Base-by-base conservation (phyloP, 2,888 invertebrate genomes). In the Stenchaetothrips biformis region DNA sequence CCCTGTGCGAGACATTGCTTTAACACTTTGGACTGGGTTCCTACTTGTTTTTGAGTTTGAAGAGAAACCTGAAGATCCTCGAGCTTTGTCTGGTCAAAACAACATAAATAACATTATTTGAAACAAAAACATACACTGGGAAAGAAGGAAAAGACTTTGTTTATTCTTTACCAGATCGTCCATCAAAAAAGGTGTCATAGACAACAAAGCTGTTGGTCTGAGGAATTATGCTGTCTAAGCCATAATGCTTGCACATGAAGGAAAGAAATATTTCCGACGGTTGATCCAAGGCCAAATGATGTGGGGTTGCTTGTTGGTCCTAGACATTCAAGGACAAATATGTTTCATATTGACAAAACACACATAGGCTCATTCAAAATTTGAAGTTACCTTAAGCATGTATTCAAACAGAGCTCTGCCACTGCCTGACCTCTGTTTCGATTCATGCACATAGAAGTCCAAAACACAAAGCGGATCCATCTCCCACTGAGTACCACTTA, bases 171-270 rank as follows among this genome's bases (percentile, higher is more conserved):
- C 59, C 37, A 6, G 53, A 48, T n/a, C 67, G 62, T n/a, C 79
- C 79, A n/a, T 86, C 87, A 84, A 96, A 96, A 87, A 95, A 95
- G 80, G 93, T 93, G 83, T 92, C 92, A 86, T 92, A 96, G 25
- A 96, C 92, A 62, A 95, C 95, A 87, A 94, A 96, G 86, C 96
- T 95, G 86, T 95, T 96, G 85, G 93, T 92, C 86, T 96, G 96
- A 77, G 93, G 93, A 83, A 96, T 91, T 25, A 92, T 91, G 49
- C 87, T 88, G 80, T 88, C 88, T 0, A 91, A 87, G 25, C 90
- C 90, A 86, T 96, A 98, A 86, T 97, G 94, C 86, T 95, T 95
- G 74, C 89, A 89, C 37, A 99, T 88, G 87, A 99, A 99, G 53
- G 91, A 91, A 83, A 95, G 89, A 85, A 98, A 93, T 86, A 97